phyloP scores from a whole-genome alignment of 1,140 invertebrate genomes.

The Subanguina moxae region DNA sequence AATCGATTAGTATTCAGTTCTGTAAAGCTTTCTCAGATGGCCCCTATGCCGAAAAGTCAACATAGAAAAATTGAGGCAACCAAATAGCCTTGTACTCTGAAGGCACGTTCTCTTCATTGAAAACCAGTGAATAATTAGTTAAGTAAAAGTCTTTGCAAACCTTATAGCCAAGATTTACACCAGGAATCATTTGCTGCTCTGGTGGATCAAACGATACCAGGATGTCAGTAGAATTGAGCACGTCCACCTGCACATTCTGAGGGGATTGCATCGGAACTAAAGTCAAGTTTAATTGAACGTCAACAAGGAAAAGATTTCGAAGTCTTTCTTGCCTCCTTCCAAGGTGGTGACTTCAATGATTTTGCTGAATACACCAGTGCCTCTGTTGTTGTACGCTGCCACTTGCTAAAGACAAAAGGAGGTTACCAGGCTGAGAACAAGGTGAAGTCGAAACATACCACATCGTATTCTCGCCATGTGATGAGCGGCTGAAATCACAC shows the following conservation, averaged over 20 bases:
- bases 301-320: neutral
- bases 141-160: slow-evolving; percentile 55
- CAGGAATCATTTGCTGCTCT: slow-evolving; percentile 93
- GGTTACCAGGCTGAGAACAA: neutral
- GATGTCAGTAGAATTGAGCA: slow-evolving; percentile 77
- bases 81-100: neutral
- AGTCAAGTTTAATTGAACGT: slow-evolving; percentile 27
- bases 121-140: neutral
- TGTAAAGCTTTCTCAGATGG: slow-evolving; percentile 7
- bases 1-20: slow-evolving; percentile 1
- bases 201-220: slow-evolving; percentile 63
- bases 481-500: slow-evolving; percentile 70
- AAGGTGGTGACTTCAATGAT: slow-evolving; percentile 86
- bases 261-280: slow-evolving; percentile 82
- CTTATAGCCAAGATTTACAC: slow-evolving; percentile 96
- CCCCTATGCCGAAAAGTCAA: slow-evolving; percentile 5
- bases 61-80: neutral
- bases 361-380: slow-evolving; percentile 84
- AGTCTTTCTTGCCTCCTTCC: slow-evolving; percentile 71
- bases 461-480: slow-evolving; percentile 93
- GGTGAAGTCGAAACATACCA: slow-evolving; percentile 59
- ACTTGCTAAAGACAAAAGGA: slow-evolving; percentile 67
- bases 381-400: slow-evolving; percentile 93
- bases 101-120: slow-evolving; percentile 13
- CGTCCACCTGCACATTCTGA: slow-evolving; percentile 71